Base-by-base conservation (phyloP, 2,113 vertebrate species). In the Pteropus alecto region DNA sequence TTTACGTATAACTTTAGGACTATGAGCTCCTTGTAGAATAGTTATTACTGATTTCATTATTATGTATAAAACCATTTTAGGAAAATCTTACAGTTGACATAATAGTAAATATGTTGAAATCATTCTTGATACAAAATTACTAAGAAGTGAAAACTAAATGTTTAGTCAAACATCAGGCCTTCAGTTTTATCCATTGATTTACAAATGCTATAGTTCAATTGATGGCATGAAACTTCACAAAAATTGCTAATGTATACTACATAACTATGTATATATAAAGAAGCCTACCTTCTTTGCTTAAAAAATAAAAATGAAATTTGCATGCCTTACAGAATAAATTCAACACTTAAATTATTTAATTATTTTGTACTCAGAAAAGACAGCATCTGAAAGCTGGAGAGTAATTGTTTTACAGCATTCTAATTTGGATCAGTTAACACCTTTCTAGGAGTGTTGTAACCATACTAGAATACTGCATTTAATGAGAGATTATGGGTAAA, bases 21-120 rank as follows among this genome's bases (percentile, higher is more conserved):
- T 68, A 79, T 83, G 43, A 43, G 6, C 60, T 94, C 1, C 65
- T 58, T 46, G 35, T 67, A 48, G 73, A 90, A 79, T 5, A 91
- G 13, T 2, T 93, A 97, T 87, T 96, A 76, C 73, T 94, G 90
- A 51, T 93, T 85, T n/a, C 13, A 33, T 30, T 95, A 81, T 95
- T 98, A 92, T 93, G 88, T 7, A 54, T 92, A 82, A 82, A 70
- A 93, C 43, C 82, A 81, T 77, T 58, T 73, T 89, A 84, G 70
- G 60, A 82, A 96, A 96, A 3, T 6, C 83, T 81, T 7, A 7
- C 51, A 65, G 15, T 67, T 63, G 48, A 56, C 83, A 79, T 74
- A 56, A 43, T 33, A 13, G 65, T 90, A 95, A 76, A 93, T 51
- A 65, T 1, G 0, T 1, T 35, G 51, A 97, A 97, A 93, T 95